These are phyloP conservation scores for Drosophila orosa DNA, from an alignment of 1,140 invertebrate genomes.

Conservation along the genomic window DNA sequence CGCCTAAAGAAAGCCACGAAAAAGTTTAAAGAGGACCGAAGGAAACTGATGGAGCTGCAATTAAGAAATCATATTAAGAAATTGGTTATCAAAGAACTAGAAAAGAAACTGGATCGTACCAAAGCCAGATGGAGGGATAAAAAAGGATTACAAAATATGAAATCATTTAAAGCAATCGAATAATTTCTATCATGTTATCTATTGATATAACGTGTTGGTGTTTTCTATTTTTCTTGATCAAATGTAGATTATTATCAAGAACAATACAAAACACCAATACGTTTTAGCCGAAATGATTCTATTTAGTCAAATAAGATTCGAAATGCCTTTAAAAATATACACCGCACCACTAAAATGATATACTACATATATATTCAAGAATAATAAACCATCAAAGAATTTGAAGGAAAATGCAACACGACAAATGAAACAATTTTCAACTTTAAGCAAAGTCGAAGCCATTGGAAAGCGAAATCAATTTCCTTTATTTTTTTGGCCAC, in stretches of 20 bases:
- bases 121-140: too few species aligned
- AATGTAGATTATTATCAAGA: too few species aligned
- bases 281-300: too few species aligned
- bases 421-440: background rate
- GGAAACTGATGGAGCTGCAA: conserved; percentile 1
- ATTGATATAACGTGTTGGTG: too few species aligned
- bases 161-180: background rate
- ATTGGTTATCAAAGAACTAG: conserved; percentile 37
- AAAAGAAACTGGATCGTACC: background rate
- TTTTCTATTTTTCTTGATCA: too few species aligned
- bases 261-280: too few species aligned
- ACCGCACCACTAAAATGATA: too few species aligned
- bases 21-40: background rate
- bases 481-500: background rate
- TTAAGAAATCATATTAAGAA: conserved; percentile 29
- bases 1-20: conserved; percentile 1
- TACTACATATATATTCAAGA: too few species aligned
- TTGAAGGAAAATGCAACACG: background rate
- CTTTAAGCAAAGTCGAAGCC: background rate
- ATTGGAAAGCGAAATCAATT: conserved; percentile 10
- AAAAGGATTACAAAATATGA: background rate
- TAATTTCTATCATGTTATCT: too few species aligned
- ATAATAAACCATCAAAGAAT: background rate
- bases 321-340: too few species aligned
- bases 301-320: too few species aligned